Evolutionary conservation across 2,888 invertebrate genomes (phyloP).

Genomic region (Cyclophora albipunctata): DNA sequence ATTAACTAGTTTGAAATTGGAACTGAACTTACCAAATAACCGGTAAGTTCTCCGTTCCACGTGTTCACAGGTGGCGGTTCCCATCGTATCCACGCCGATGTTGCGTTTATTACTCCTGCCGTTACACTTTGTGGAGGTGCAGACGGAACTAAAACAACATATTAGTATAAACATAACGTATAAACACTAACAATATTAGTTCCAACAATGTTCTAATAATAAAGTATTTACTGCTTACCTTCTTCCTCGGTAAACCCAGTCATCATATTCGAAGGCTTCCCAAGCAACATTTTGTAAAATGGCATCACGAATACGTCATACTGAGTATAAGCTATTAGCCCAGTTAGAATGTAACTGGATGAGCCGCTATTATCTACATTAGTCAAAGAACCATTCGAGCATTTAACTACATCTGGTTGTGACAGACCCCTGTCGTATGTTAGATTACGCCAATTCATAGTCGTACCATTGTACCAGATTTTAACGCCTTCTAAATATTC

Average conservation of each 20-base stretch:
- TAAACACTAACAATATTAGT: conserved; percentile 10
- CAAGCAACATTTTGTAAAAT: conserved; percentile 90
- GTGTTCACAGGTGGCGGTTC: conserved; percentile 83
- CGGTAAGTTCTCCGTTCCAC: conserved; percentile 87
- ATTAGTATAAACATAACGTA: not conserved
- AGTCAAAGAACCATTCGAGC: conserved; percentile 79
- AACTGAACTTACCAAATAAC: conserved; percentile 85
- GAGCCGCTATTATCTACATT: conserved; percentile 81
- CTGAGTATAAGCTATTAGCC: conserved; percentile 87
- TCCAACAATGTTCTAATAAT: not conserved
- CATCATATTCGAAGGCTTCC: conserved; percentile 94
- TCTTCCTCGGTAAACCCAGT: conserved; percentile 91
- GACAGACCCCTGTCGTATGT: conserved; percentile 48
- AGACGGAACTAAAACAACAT: conserved; percentile 80
- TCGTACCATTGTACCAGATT: conserved; percentile 74
- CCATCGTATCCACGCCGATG: conserved; percentile 89
- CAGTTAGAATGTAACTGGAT: conserved; percentile 83
- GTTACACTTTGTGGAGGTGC: conserved; percentile 86
- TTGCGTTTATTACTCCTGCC: conserved; percentile 86
- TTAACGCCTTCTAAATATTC: conserved; percentile 81
- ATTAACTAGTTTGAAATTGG: conserved; percentile 25
- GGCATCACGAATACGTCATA: conserved; percentile 96
- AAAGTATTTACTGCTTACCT: conserved; percentile 52
- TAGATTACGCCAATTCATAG: conserved; percentile 62
- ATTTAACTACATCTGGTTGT: conserved; percentile 39